A percentile compares a stretch with the other conserved stretches of the same genome.
phyloP scores from a whole-genome alignment of 2,797 vertebrate genomes.

The Podarcis lilfordi region DNA sequence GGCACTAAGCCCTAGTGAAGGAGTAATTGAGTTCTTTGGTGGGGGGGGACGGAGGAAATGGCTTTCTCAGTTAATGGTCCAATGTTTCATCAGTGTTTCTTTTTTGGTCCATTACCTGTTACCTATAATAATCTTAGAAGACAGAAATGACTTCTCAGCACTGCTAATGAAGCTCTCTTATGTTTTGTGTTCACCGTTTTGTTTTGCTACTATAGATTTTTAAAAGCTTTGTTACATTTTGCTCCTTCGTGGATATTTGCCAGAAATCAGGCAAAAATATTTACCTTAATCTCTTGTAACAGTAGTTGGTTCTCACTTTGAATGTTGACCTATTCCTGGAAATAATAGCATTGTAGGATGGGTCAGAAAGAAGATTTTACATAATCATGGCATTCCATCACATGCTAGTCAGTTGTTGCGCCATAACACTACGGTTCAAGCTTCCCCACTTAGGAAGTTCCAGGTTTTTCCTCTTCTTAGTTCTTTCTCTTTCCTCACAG shows the following conservation, averaged over 20 bases:
- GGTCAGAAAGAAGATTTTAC: background rate
- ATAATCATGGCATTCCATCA: background rate
- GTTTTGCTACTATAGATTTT: background rate
- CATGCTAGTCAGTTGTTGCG: no score
- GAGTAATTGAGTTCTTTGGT: background rate
- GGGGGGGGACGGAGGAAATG: background rate
- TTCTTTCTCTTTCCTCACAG: no score
- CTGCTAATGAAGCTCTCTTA: background rate
- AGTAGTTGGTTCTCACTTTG: background rate
- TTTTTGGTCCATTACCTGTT: constrained; percentile 38
- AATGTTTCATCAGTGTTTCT: background rate
- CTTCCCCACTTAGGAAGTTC: no score
- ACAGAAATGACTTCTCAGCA: background rate
- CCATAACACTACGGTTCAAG: no score
- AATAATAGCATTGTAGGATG: background rate
- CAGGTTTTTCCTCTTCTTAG: no score
- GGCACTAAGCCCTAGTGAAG: background rate
- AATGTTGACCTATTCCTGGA: background rate
- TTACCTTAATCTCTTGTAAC: background rate
- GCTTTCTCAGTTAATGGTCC: constrained; percentile 33
- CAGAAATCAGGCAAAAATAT: background rate
- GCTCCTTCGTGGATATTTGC: constrained; percentile 4
- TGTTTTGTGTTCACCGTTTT: background rate
- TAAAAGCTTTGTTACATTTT: background rate
- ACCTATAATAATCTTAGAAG: background rate